A percentile compares a stretch with the other conserved stretches of the same genome.
phyloP scores from a whole-genome alignment of 92 coral and sea anemone species.

The Phenganax marumi region DNA sequence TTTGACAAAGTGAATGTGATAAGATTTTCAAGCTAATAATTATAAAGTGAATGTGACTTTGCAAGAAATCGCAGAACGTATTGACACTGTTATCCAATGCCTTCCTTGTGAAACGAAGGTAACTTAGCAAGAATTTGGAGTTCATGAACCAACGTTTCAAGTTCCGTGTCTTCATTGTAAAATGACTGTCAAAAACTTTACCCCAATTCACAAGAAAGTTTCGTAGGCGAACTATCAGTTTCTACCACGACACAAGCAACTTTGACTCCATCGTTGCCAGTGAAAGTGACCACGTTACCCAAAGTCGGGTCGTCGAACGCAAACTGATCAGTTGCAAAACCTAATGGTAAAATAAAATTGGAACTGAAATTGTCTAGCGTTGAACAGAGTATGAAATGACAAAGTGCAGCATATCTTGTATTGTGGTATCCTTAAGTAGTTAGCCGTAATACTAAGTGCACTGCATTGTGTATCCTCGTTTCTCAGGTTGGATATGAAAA shows the following conservation, averaged over 20 bases:
- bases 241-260: conserved; percentile 71
- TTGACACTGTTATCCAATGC: too few species aligned
- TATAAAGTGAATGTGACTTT: too few species aligned
- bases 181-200: conserved; percentile 23
- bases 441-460: too few species aligned
- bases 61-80: too few species aligned
- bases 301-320: conserved; percentile 60
- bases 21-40: too few species aligned
- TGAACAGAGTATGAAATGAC: too few species aligned
- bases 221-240: conserved; percentile 64
- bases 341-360: conserved; percentile 29
- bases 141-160: neutral
- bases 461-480: too few species aligned
- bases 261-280: conserved; percentile 62
- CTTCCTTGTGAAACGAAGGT: neutral
- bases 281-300: conserved; percentile 69
- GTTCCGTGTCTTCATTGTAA: neutral
- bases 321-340: conserved; percentile 76
- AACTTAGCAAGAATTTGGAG: neutral
- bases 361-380: neutral
- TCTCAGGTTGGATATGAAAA: too few species aligned
- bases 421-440: too few species aligned
- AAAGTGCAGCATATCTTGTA: too few species aligned
- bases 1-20: too few species aligned
- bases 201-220: conserved; percentile 75